phyloP scores from a whole-genome alignment of 2,113 vertebrate species.

The Ranitomeya imitator region DNA sequence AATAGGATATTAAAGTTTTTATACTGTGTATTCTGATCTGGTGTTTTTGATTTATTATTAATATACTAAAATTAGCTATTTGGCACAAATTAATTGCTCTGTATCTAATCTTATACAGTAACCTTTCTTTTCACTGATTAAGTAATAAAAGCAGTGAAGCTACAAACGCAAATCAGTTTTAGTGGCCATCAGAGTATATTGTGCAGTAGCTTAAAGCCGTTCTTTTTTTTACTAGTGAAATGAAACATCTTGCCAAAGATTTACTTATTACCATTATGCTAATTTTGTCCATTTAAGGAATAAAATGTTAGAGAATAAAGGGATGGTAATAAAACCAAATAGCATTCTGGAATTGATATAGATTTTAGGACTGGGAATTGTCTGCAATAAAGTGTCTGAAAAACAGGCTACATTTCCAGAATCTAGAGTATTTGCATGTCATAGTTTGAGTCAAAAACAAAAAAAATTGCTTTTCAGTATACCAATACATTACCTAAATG shows the following conservation, averaged over 20 bases:
- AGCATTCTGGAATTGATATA: conserved; percentile 52
- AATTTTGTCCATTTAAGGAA: conserved; percentile 53
- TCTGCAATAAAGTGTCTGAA: conserved; percentile 50
- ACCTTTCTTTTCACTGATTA: conserved; percentile 49
- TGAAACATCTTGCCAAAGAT: conserved; percentile 52
- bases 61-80: conserved; percentile 20
- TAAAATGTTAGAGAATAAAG: conserved; percentile 53
- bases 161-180: conserved; percentile 41
- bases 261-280: conserved; percentile 57
- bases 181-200: conserved; percentile 49
- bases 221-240: conserved; percentile 28
- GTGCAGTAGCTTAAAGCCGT: conserved; percentile 27
- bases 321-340: conserved; percentile 52
- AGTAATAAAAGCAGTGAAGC: conserved; percentile 54
- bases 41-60: conserved; percentile 18
- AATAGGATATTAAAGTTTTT: neutral
- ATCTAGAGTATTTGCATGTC: neutral
- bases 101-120: conserved; percentile 44
- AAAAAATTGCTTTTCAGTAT: conserved; percentile 15
- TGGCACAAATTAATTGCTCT: conserved; percentile 35
- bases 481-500: neutral
- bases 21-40: neutral
- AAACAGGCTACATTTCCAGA: conserved; percentile 41
- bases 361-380: conserved; percentile 49
- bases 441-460: conserved; percentile 3